phyloP scores from a whole-genome alignment of 2,113 vertebrate genomes.

The Epinephelus fuscoguttatus region DNA sequence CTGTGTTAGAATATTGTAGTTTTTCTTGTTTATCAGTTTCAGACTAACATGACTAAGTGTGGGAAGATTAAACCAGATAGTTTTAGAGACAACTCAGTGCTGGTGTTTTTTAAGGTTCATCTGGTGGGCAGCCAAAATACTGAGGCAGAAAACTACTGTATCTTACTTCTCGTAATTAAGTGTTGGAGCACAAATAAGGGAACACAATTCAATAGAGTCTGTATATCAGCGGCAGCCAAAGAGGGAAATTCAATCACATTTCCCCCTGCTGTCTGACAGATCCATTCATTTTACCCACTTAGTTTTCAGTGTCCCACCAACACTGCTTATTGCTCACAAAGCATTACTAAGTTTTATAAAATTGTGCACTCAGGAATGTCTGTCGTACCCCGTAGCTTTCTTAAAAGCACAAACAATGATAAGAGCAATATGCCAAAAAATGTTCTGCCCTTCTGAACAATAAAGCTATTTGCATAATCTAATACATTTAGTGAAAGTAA shows the following conservation, averaged over 20 bases:
- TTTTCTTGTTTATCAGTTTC: slow-evolving; percentile 1
- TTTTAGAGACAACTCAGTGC: not conserved
- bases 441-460: not conserved
- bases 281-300: slow-evolving; percentile 40
- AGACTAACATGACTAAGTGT: not conserved
- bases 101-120: slow-evolving; percentile 7
- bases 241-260: slow-evolving; percentile 28
- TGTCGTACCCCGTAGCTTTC: not conserved
- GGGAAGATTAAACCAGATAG: not conserved
- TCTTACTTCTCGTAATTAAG: slow-evolving; percentile 35
- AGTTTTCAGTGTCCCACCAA: slow-evolving; percentile 11
- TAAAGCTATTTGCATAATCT: slow-evolving; percentile 3
- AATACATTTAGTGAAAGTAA: not conserved
- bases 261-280: slow-evolving; percentile 34
- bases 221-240: slow-evolving; percentile 28
- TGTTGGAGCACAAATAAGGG: slow-evolving; percentile 16
- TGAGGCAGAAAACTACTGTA: slow-evolving; percentile 1
- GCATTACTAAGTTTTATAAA: slow-evolving; percentile 17
- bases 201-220: slow-evolving; percentile 41
- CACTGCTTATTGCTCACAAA: slow-evolving; percentile 29
- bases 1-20: not conserved
- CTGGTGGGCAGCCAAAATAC: slow-evolving; percentile 21
- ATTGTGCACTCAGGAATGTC: slow-evolving; percentile 18
- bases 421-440: not conserved
- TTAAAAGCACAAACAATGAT: not conserved